Percentiles rank a stretch among this genome's conserved stretches.
Evolutionary conservation across 23 tunicate species (phyloP).

Genomic region (Oikopleura vanhoeffeni): DNA sequence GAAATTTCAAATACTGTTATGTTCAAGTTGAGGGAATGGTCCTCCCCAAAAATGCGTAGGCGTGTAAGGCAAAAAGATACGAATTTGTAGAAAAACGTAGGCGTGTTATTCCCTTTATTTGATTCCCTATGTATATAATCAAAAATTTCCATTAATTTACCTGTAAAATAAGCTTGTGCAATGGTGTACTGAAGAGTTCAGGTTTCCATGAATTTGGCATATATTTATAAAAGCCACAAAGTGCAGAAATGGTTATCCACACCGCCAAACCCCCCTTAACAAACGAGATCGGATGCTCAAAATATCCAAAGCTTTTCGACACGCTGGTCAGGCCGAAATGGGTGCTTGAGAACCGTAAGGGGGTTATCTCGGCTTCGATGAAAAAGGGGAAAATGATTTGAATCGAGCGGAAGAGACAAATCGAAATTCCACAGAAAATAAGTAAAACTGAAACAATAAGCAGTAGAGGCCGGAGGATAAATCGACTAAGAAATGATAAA

Average conservation of each 20-base stretch:
- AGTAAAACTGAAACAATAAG: background rate
- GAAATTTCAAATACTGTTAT: too few relatives aligned
- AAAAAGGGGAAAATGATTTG: background rate
- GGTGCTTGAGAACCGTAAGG: background rate
- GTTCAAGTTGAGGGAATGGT: too few relatives aligned
- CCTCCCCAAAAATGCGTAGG: too few relatives aligned
- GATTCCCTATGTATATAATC: too few relatives aligned
- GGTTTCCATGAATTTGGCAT: background rate
- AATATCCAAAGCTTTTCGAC: background rate
- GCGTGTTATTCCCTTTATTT: too few relatives aligned
- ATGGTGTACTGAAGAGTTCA: background rate
- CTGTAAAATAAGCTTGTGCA: background rate
- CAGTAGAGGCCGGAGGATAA: background rate
- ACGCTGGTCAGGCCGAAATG: background rate
- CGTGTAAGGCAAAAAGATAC: too few relatives aligned
- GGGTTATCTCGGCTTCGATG: background rate
- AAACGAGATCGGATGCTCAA: background rate
- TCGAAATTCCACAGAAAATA: background rate
- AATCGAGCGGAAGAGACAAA: background rate
- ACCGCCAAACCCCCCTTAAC: background rate
- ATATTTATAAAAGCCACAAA: background rate
- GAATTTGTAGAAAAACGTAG: too few relatives aligned
- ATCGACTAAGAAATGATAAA: background rate
- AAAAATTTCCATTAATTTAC: too few relatives aligned
- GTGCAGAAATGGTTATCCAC: background rate